Evolutionary conservation across 1,140 invertebrate genomes (phyloP).

Genomic region (Tetramorium simillimum): DNA sequence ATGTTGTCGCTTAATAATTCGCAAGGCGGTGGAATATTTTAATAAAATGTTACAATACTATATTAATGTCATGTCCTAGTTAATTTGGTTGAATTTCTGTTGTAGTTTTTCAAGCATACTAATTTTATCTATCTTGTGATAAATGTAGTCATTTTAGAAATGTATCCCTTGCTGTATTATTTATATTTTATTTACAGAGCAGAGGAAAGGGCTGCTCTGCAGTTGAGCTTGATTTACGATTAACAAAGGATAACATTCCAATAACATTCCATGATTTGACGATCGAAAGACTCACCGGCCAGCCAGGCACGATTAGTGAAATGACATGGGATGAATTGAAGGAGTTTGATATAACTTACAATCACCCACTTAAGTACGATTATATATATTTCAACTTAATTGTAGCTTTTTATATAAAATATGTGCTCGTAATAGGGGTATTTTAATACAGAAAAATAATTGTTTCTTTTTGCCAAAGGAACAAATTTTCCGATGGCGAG

Average conservation of each 20-base stretch:
- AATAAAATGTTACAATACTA: neutral
- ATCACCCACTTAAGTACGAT: slow-evolving; percentile 88
- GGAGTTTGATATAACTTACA: slow-evolving; percentile 87
- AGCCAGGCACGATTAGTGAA: slow-evolving; percentile 85
- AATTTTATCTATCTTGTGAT: neutral
- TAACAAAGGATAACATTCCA: slow-evolving; percentile 90
- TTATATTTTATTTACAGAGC: slow-evolving; percentile 85
- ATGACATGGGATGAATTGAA: slow-evolving; percentile 88
- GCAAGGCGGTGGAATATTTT: neutral
- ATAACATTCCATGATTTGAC: slow-evolving; percentile 91
- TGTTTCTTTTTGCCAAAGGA: slow-evolving; percentile 79
- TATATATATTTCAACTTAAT: slow-evolving; percentile 6
- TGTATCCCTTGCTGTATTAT: neutral
- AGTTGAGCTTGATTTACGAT: slow-evolving; percentile 91
- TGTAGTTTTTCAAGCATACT: neutral
- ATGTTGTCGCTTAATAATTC: neutral
- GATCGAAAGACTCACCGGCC: slow-evolving; percentile 89
- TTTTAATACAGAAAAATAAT: slow-evolving; percentile 34
- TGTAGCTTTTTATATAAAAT: slow-evolving; percentile 13
- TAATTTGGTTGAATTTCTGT: neutral
- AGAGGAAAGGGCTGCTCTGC: slow-evolving; percentile 88
- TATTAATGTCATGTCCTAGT: neutral
- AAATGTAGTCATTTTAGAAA: neutral
- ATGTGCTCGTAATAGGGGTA: slow-evolving; percentile 8
- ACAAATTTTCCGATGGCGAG: slow-evolving; percentile 84